A percentile compares a stretch with the other conserved stretches of the same genome.
phyloP scores from a whole-genome alignment of 64 coral and sea anemone species.

The Acropora tenuis region DNA sequence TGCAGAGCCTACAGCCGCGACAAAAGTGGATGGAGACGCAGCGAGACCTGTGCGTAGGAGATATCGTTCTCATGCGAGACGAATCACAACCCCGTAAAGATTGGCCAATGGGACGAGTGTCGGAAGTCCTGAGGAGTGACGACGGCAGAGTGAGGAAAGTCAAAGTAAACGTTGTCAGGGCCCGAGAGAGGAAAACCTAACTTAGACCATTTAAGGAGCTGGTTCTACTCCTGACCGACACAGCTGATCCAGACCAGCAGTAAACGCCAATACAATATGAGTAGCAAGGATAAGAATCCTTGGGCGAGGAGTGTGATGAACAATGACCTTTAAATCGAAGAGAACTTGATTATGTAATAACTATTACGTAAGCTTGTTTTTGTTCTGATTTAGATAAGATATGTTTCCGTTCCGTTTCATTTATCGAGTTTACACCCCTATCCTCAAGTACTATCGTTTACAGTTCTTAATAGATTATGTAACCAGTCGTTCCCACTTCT shows the following conservation, averaged over 20 bases:
- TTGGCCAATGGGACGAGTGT: constrained; percentile 21
- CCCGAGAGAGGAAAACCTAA: constrained; percentile 1
- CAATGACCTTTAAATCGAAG: no score
- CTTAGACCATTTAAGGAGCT: not conserved
- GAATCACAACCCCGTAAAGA: not conserved
- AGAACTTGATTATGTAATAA: no score
- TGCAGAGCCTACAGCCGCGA: constrained; percentile 11
- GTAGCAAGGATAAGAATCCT: constrained; percentile 27
- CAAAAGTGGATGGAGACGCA: constrained; percentile 4
- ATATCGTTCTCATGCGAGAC: constrained; percentile 7
- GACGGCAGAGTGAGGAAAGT: not conserved
- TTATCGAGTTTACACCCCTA: no score
- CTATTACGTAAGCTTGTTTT: no score
- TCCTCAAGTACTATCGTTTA: no score
- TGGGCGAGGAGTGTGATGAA: no score
- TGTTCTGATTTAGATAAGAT: no score
- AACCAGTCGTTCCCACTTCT: no score
- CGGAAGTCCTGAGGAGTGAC: not conserved
- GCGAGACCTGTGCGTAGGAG: not conserved
- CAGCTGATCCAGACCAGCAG: no score
- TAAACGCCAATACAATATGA: not conserved
- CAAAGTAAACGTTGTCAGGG: constrained; percentile 4
- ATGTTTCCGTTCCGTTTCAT: no score
- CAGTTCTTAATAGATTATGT: no score
- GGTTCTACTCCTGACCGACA: no score